Percentiles rank a stretch among this genome's conserved stretches.
Conservation (phyloP, 1,140 invertebrate genomes). For the Danaus plexippus region DNA sequence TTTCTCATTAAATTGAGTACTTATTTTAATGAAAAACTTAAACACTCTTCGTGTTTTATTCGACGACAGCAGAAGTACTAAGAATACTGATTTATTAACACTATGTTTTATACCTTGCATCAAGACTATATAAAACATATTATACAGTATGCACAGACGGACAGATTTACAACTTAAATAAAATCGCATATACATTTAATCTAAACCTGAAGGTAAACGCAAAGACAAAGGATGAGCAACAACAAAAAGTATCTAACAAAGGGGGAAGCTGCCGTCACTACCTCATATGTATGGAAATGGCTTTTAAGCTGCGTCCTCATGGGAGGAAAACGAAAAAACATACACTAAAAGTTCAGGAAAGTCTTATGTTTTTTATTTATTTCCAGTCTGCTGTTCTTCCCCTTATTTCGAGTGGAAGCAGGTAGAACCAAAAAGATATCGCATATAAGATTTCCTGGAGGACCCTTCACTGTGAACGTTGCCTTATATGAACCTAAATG, state of each 20-base stretch:
- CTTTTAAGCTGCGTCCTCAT: slow-evolving; percentile 31
- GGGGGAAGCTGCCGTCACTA: slow-evolving; percentile 27
- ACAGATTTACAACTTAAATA: too few relatives aligned
- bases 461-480: slow-evolving; percentile 12
- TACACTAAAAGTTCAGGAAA: not conserved
- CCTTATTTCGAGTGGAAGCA: not conserved
- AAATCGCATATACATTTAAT: slow-evolving; percentile 8
- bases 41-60: too few relatives aligned
- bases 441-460: too few relatives aligned
- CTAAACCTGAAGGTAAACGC: slow-evolving; percentile 20
- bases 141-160: too few relatives aligned
- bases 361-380: slow-evolving; percentile 1
- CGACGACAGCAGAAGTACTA: too few relatives aligned
- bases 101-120: too few relatives aligned
- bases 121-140: too few relatives aligned
- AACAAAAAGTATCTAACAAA: slow-evolving; percentile 31
- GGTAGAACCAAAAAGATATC: too few relatives aligned
- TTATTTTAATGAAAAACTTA: too few relatives aligned
- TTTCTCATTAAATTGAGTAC: too few relatives aligned
- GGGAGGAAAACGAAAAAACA: slow-evolving; percentile 1
- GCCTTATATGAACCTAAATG: slow-evolving; percentile 34
- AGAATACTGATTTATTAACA: too few relatives aligned
- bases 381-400: slow-evolving; percentile 6
- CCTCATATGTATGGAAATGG: slow-evolving; percentile 48
- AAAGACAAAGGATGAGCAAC: slow-evolving; percentile 16